Evolutionary conservation across 2,797 vertebrate genomes (phyloP).

Genomic region (Galago senegalensis): DNA sequence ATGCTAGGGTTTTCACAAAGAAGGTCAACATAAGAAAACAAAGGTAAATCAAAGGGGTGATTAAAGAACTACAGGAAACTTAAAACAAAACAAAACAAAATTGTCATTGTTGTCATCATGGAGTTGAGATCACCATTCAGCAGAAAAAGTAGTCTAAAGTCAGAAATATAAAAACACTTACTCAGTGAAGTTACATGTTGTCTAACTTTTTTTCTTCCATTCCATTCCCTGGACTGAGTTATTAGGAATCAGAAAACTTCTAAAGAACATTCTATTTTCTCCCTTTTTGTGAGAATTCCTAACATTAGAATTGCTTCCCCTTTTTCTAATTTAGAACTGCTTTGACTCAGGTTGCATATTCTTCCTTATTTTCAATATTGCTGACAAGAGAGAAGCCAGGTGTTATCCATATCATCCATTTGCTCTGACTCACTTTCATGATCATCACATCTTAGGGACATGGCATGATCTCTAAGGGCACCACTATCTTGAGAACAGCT

Average conservation of each 20-base stretch:
- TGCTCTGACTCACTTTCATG: background rate
- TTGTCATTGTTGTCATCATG: accelerated
- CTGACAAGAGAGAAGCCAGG: background rate
- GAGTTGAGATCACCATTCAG: background rate
- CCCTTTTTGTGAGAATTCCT: background rate
- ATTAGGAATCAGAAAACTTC: background rate
- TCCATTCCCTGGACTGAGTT: background rate
- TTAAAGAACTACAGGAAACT: background rate
- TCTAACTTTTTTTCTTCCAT: background rate
- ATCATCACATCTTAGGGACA: background rate
- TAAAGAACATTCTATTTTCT: background rate
- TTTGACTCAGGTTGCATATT: background rate
- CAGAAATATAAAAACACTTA: background rate
- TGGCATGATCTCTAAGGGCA: background rate
- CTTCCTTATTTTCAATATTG: background rate
- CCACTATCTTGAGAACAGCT: background rate
- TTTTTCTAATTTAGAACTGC: background rate
- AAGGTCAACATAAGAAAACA: background rate
- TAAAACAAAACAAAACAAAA: background rate
- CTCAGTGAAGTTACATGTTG: background rate
- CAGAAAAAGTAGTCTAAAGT: background rate
- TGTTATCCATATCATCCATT: background rate
- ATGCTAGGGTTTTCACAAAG: background rate
- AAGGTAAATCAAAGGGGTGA: background rate
- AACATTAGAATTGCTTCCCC: background rate